Percentiles rank a stretch among this genome's conserved stretches.
Conservation (phyloP, 2,113 vertebrate genomes). For the Pseudorectes ferrugineus region DNA sequence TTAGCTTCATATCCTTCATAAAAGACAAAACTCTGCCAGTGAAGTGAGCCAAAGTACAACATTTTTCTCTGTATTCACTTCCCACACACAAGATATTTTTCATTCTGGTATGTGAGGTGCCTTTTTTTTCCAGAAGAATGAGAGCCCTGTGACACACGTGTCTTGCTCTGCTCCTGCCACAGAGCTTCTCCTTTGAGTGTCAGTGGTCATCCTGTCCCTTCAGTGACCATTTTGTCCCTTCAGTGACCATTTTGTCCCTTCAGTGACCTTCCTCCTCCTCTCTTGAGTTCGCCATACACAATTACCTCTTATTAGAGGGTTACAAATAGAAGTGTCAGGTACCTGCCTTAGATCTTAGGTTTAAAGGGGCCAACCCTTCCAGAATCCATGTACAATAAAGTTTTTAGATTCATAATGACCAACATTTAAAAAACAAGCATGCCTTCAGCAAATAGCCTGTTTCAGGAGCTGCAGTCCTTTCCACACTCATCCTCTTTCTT, state of each 20-base stretch:
- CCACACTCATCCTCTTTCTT: not conserved
- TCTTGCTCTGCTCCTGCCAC: not conserved
- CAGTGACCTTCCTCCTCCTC: not conserved
- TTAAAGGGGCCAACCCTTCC: not conserved
- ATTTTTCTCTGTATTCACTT: conserved; percentile 19
- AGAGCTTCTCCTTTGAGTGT: not conserved
- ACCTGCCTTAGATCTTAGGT: not conserved
- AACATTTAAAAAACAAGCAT: not conserved
- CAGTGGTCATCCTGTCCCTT: not conserved
- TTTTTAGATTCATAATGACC: not conserved
- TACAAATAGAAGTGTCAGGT: not conserved
- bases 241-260: not conserved
- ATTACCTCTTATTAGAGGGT: not conserved
- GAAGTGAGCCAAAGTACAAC: conserved; percentile 23
- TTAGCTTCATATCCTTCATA: conserved; percentile 2
- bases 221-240: not conserved
- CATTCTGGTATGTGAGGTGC: not conserved
- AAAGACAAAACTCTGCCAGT: conserved; percentile 32
- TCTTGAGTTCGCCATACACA: not conserved
- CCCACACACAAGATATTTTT: conserved; percentile 3
- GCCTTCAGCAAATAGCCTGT: not conserved
- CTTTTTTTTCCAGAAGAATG: not conserved
- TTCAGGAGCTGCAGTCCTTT: not conserved
- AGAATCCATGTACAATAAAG: not conserved
- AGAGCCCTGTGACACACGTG: not conserved